These are phyloP conservation scores for Pterocles burchelli DNA, from an alignment of 2,113 vertebrate species.

Conservation along the genomic window DNA sequence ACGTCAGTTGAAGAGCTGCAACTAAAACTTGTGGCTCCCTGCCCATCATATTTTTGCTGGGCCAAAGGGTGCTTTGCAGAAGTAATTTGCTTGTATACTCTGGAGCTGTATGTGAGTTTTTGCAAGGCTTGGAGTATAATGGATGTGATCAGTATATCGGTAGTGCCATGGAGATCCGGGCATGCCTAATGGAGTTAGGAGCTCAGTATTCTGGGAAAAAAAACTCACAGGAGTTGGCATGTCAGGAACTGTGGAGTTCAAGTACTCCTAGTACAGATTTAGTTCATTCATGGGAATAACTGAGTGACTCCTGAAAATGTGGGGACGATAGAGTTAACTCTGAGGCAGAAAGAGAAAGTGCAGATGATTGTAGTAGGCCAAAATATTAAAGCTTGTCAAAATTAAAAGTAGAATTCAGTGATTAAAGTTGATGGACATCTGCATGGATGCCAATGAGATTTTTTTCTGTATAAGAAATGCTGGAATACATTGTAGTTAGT, in stretches of 20 bases:
- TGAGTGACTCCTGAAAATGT: background rate
- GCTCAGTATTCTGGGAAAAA: background rate
- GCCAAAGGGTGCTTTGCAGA: constrained; percentile 29
- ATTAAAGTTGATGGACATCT: background rate
- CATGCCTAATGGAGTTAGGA: background rate
- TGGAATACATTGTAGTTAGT: background rate
- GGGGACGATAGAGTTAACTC: background rate
- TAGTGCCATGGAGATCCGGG: background rate
- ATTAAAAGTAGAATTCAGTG: background rate
- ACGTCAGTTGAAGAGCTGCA: constrained; percentile 20
- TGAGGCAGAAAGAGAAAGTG: background rate
- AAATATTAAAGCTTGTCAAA: background rate
- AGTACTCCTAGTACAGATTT: background rate
- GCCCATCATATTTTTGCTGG: constrained; percentile 43
- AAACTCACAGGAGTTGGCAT: background rate
- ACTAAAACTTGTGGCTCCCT: constrained; percentile 38
- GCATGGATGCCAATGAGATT: background rate
- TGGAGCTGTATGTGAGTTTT: background rate
- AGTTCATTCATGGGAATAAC: background rate
- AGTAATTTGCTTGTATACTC: constrained; percentile 23
- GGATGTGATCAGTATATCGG: background rate
- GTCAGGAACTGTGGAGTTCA: background rate
- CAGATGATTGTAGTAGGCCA: background rate
- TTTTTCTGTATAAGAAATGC: background rate
- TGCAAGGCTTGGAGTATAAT: background rate